phyloP scores from a whole-genome alignment of 2,888 invertebrate species.

The Drosophila percnosoma region DNA sequence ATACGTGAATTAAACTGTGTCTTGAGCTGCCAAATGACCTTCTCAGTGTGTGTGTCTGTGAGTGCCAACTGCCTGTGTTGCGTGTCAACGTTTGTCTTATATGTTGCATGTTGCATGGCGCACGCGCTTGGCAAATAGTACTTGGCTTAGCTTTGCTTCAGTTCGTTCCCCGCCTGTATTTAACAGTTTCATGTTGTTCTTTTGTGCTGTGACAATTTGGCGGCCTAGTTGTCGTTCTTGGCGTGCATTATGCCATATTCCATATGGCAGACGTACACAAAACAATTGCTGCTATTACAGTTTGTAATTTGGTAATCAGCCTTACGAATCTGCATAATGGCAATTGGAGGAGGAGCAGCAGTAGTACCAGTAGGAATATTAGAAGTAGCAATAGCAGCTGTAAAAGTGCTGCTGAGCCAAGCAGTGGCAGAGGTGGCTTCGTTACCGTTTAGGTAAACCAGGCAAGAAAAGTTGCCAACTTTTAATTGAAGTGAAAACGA shows the following conservation, averaged over 20 bases:
- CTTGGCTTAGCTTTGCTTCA: slow-evolving; percentile 38
- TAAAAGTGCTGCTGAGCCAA: slow-evolving; percentile 24
- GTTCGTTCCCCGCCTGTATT: slow-evolving; percentile 38
- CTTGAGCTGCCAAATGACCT: slow-evolving; percentile 56
- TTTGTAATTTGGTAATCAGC: slow-evolving; percentile 80
- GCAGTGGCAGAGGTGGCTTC: slow-evolving; percentile 28
- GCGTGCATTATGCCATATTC: slow-evolving; percentile 5
- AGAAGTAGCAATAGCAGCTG: slow-evolving; percentile 17
- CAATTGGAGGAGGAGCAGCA: slow-evolving; percentile 58
- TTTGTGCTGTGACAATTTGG: slow-evolving; percentile 64
- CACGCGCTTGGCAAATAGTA: slow-evolving; percentile 24
- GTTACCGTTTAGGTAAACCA: slow-evolving; percentile 73
- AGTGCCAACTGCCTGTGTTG: slow-evolving; percentile 23
- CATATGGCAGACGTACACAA: slow-evolving; percentile 65
- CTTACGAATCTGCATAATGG: slow-evolving; percentile 81
- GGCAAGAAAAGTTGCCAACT: slow-evolving; percentile 81
- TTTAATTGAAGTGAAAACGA: slow-evolving; percentile 83
- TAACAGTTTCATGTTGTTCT: slow-evolving; percentile 24
- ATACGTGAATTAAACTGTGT: slow-evolving; percentile 66
- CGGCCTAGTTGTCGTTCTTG: slow-evolving; percentile 59
- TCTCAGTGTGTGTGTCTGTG: slow-evolving; percentile 29
- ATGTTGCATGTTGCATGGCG: slow-evolving; percentile 33
- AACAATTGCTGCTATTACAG: slow-evolving; percentile 79
- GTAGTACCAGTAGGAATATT: neutral
- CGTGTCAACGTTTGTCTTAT: slow-evolving; percentile 2